phyloP scores from a whole-genome alignment of 2,888 invertebrate species.

The Chironomus tentans region DNA sequence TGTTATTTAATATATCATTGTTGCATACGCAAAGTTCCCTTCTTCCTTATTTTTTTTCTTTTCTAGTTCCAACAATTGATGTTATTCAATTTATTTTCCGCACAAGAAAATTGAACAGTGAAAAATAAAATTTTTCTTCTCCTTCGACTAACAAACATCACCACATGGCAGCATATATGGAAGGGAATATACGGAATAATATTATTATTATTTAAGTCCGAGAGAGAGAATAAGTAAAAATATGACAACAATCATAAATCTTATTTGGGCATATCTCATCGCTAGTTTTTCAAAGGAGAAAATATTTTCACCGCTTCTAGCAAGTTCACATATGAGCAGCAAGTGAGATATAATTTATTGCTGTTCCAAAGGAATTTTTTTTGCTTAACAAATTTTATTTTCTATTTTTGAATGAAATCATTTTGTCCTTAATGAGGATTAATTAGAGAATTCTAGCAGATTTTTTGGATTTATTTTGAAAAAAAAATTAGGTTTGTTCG shows the following conservation, averaged over 20 bases:
- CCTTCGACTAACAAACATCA: not conserved
- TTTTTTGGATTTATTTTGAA: too few relatives aligned
- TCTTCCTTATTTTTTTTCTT: not conserved
- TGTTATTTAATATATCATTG: constrained; percentile 23
- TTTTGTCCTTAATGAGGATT: too few relatives aligned
- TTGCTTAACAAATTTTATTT: not conserved
- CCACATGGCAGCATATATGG: not conserved
- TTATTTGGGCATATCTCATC: not conserved
- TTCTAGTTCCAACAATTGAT: not conserved
- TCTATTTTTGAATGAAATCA: too few relatives aligned
- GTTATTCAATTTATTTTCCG: constrained; percentile 21
- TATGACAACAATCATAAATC: not conserved
- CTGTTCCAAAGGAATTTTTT: not conserved
- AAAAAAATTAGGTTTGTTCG: too few relatives aligned
- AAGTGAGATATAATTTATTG: constrained; percentile 8
- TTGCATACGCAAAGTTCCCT: not conserved
- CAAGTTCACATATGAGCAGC: not conserved
- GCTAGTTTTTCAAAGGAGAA: not conserved
- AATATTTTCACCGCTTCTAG: not conserved
- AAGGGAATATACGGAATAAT: too few relatives aligned
- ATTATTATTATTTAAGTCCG: not conserved
- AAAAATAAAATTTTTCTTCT: not conserved
- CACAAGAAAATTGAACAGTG: not conserved
- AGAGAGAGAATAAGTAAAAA: not conserved
- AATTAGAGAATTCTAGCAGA: too few relatives aligned